A percentile compares a stretch with the other conserved stretches of the same genome.
Conservation (phyloP, 2,888 invertebrate genomes). For the Orthosia cruda region DNA sequence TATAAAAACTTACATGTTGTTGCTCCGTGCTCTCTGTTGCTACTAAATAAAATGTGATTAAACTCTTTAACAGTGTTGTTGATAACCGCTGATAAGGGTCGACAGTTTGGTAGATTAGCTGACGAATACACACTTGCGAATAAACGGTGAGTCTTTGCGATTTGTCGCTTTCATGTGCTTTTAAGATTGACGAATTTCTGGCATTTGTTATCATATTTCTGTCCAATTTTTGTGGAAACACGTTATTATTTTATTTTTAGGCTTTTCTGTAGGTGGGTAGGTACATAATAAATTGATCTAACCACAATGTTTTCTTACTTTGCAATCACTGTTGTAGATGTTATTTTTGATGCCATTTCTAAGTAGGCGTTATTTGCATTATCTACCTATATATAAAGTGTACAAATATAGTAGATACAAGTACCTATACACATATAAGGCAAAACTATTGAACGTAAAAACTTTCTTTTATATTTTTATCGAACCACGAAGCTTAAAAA, state of each 20-base stretch:
- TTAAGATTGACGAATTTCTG: neutral
- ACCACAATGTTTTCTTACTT: neutral
- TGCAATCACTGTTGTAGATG: no score
- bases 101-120: conserved; percentile 47
- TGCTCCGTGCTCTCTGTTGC: conserved; percentile 32
- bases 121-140: conserved; percentile 40
- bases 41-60: conserved; percentile 60
- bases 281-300: neutral
- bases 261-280: neutral
- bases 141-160: neutral
- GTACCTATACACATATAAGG: neutral
- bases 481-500: neutral
- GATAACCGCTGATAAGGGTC: conserved; percentile 64
- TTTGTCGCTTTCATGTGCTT: neutral
- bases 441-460: neutral
- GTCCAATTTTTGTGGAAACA: neutral
- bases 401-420: no score
- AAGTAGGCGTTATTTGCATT: neutral
- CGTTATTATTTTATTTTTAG: neutral
- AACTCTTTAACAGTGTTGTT: conserved; percentile 30
- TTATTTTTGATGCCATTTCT: no score
- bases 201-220: neutral
- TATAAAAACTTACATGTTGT: conserved; percentile 54
- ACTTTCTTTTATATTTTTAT: neutral
- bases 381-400: no score